Base-by-base conservation (phyloP, 1,140 invertebrate species). In the Episyrphus balteatus region DNA sequence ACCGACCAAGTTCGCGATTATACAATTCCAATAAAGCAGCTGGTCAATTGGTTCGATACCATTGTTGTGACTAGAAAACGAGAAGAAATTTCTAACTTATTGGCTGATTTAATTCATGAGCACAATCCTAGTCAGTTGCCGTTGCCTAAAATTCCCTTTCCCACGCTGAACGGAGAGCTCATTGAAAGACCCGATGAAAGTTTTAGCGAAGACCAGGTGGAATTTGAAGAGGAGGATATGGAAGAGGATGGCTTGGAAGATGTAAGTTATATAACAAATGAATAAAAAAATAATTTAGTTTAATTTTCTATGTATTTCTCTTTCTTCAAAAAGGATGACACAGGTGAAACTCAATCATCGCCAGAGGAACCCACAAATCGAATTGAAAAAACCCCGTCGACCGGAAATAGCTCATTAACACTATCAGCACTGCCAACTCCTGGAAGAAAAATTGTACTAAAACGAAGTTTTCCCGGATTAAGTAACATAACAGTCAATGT, bases 1-100 rank as follows among this genome's bases (percentile, higher is more conserved):
- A 77, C 85, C 78, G 73, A 78, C 61, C 84, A 86, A 7, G 79
- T 89, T 40, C 72, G 72, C 49, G 80, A 88, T 69, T 89, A 85
- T 54, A 64, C 72, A 15, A 67, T 86, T 43, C 86, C 86, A 41
- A 87, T 88, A 50, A 83, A 82, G 67, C 76, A 80, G 39, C 65
- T 89, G 30, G 76, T 76, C 48, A 77, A 78, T 58, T 89, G 86
- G 86, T 89, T 89, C 56, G 80, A 84, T 55, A 80, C 84, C 59
- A 80, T 86, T 21, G 70, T 81, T 1, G 85, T 88, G 0, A 86
- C 82, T 2, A 73, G 79, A 41, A 88, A 89, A 72, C 69, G 86
- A 33, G 85, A 87, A 69, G 83, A 88, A 49, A 79, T 89, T 45
- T 80, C 82, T n/a, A 75, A 77, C 47, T 62, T 88, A 33, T 68